Conservation (phyloP, 2,888 invertebrate species). For the Tetragonula carbonaria region DNA sequence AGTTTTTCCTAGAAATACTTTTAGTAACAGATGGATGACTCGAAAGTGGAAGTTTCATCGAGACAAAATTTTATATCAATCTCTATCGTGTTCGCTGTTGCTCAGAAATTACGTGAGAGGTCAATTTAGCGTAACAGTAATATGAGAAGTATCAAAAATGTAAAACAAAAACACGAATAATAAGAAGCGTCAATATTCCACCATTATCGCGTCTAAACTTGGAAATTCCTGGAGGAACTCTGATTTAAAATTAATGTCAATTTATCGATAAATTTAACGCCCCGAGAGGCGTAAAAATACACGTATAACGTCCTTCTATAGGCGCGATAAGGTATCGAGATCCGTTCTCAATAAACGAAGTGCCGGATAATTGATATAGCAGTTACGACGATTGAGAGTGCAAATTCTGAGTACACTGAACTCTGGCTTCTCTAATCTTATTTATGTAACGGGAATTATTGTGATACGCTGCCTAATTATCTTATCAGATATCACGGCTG, state of each 20-base stretch:
- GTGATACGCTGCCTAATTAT: neutral
- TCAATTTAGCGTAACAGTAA: too few relatives aligned
- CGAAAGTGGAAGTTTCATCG: neutral
- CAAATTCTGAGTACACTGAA: slow-evolving; percentile 36
- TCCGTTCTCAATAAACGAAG: slow-evolving; percentile 18
- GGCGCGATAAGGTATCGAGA: slow-evolving; percentile 15
- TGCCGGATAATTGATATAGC: neutral
- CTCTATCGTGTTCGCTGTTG: neutral
- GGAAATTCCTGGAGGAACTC: too few relatives aligned
- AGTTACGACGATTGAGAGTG: slow-evolving; percentile 4
- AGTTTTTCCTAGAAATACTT: neutral
- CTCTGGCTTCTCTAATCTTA: slow-evolving; percentile 9
- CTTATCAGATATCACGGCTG: neutral
- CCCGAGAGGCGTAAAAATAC: neutral
- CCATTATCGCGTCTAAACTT: too few relatives aligned
- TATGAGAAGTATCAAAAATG: too few relatives aligned
- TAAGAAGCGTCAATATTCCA: too few relatives aligned
- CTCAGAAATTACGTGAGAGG: too few relatives aligned
- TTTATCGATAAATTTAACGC: neutral
- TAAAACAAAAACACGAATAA: too few relatives aligned
- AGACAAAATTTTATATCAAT: neutral
- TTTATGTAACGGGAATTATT: neutral
- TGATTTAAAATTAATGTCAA: neutral
- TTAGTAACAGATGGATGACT: neutral
- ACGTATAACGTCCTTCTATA: neutral